A percentile compares a stretch with the other conserved stretches of the same genome.
These are phyloP conservation scores for Polypedilum vanderplanki DNA, from an alignment of 1,140 invertebrate genomes.

Conservation along the genomic window DNA sequence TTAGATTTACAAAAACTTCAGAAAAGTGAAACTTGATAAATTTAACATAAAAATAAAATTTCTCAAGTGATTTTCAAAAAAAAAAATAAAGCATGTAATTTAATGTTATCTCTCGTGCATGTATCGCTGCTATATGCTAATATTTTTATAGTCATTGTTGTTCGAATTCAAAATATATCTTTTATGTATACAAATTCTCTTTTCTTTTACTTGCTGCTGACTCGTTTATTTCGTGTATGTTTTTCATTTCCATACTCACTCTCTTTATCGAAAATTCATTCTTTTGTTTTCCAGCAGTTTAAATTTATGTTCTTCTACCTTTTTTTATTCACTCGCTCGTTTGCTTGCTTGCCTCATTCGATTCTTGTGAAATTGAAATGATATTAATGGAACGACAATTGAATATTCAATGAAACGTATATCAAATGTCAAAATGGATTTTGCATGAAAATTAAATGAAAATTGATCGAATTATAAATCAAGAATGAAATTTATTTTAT, in stretches of 20 bases:
- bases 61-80: conserved; percentile 6
- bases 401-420: conserved; percentile 17
- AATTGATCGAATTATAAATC: neutral
- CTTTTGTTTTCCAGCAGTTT: neutral
- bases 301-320: conserved; percentile 12
- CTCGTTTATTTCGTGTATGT: neutral
- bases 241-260: conserved; percentile 2
- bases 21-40: too few relatives aligned
- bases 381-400: conserved; percentile 25
- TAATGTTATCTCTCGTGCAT: conserved; percentile 15
- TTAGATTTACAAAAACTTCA: too few relatives aligned
- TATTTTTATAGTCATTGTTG: conserved; percentile 27
- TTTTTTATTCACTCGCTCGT: neutral
- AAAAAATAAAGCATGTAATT: conserved; percentile 24
- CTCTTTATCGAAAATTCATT: neutral
- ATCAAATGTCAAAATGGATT: conserved; percentile 25
- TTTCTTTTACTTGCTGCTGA: neutral
- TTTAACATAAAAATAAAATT: too few relatives aligned
- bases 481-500: neutral
- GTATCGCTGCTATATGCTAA: conserved; percentile 24
- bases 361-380: conserved; percentile 24
- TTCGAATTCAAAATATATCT: neutral
- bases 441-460: conserved; percentile 14
- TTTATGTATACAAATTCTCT: neutral
- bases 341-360: too few relatives aligned